Conservation (phyloP, 1,140 invertebrate genomes). For the Agraylea sexmaculata region DNA sequence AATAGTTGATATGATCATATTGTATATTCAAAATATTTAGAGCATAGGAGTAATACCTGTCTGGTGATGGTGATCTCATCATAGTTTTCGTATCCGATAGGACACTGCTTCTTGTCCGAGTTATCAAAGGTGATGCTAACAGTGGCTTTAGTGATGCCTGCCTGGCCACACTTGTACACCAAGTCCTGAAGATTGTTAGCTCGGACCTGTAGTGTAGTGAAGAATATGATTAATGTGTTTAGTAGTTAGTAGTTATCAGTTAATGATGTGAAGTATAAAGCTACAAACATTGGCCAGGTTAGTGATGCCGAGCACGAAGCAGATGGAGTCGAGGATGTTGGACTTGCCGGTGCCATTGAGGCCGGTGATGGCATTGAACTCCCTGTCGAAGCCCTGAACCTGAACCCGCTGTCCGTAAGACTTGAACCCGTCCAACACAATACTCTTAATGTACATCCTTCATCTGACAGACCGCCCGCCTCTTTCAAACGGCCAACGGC, state of each 20-base stretch:
- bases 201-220: constrained; percentile 55
- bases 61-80: constrained; percentile 89
- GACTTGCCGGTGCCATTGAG: constrained; percentile 99
- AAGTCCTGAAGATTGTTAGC: constrained; percentile 84
- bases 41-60: too few relatives aligned
- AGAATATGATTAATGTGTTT: background rate
- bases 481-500: too few relatives aligned
- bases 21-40: too few relatives aligned
- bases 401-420: constrained; percentile 91
- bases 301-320: constrained; percentile 94
- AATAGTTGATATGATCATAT: constrained; percentile 1
- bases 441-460: constrained; percentile 86
- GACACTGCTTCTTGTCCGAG: constrained; percentile 66
- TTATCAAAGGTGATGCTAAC: constrained; percentile 97
- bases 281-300: constrained; percentile 77
- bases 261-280: constrained; percentile 9
- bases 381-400: constrained; percentile 85
- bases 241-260: background rate
- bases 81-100: constrained; percentile 85
- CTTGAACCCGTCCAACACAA: constrained; percentile 96
- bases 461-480: constrained; percentile 21
- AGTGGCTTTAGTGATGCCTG: constrained; percentile 89
- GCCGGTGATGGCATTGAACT: constrained; percentile 98
- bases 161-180: constrained; percentile 96
- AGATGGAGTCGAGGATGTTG: constrained; percentile 96